These are phyloP conservation scores for Nycticebus coucang DNA, from an alignment of 2,113 vertebrate species.

Conservation along the genomic window DNA sequence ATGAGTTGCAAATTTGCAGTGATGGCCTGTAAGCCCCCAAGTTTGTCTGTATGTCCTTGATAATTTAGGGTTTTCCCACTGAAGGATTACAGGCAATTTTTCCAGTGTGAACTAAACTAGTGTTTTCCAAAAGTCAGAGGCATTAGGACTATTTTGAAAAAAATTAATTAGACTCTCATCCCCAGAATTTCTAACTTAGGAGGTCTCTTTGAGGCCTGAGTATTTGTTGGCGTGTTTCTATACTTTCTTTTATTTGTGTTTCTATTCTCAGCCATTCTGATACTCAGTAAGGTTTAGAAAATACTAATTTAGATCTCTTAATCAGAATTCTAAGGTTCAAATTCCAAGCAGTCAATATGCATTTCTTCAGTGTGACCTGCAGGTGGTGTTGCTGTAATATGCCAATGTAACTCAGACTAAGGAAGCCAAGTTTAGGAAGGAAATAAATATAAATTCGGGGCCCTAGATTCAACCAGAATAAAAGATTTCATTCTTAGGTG, in stretches of 20 bases:
- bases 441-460: constrained; percentile 55
- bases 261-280: constrained; percentile 10
- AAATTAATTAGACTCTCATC: neutral
- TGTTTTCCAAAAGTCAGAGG: neutral
- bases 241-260: neutral
- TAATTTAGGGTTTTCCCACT: neutral
- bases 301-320: neutral
- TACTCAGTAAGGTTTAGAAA: neutral
- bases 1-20: neutral
- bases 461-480: constrained; percentile 5
- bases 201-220: neutral
- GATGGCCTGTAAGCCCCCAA: neutral
- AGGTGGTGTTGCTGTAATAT: constrained; percentile 69
- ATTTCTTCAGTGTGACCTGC: constrained; percentile 53
- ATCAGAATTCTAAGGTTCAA: constrained; percentile 24
- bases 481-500: neutral
- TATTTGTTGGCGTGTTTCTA: neutral
- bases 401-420: constrained; percentile 1
- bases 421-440: neutral
- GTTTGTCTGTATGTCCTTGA: neutral
- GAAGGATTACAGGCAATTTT: neutral
- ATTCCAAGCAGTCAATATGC: constrained; percentile 43
- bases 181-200: constrained; percentile 46
- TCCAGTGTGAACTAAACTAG: neutral
- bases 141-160: constrained; percentile 8